Conservation (phyloP, 2,797 vertebrate genomes). For the Sebastes variabilis region DNA sequence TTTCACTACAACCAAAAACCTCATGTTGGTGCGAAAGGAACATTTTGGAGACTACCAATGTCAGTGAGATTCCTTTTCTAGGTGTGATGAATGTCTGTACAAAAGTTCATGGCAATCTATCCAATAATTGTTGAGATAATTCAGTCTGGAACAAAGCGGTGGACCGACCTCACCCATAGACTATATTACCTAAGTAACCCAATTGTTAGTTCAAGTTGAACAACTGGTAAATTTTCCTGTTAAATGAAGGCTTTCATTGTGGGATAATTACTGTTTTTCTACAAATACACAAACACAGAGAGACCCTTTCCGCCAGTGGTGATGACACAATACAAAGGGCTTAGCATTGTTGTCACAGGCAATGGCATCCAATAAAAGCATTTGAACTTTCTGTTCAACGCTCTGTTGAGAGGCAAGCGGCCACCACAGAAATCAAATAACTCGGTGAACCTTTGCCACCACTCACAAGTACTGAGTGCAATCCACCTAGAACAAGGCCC, state of each 20-base stretch:
- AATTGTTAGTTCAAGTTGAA: neutral
- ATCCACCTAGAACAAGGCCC: conserved; percentile 45
- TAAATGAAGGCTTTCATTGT: neutral
- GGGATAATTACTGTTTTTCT: neutral
- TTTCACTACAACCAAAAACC: neutral
- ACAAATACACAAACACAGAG: conserved; percentile 2
- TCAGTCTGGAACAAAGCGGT: neutral
- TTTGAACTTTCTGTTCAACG: conserved; percentile 33
- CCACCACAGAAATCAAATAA: conserved; percentile 55
- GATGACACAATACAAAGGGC: conserved; percentile 10
- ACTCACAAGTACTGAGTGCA: conserved; percentile 31
- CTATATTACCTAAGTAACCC: neutral
- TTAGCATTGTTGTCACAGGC: neutral
- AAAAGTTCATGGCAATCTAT: neutral
- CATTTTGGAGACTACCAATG: neutral
- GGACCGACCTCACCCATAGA: neutral
- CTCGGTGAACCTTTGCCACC: conserved; percentile 56
- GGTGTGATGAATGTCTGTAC: neutral
- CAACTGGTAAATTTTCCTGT: neutral
- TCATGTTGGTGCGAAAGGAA: too few species aligned
- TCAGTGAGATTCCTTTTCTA: neutral
- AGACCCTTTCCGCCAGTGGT: neutral
- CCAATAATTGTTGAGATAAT: neutral
- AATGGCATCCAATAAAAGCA: conserved; percentile 39
- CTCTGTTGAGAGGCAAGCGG: conserved; percentile 13